A percentile compares a stretch with the other conserved stretches of the same genome.
Conservation (phyloP, 2,113 vertebrate genomes). For the Poecile atricapillus region DNA sequence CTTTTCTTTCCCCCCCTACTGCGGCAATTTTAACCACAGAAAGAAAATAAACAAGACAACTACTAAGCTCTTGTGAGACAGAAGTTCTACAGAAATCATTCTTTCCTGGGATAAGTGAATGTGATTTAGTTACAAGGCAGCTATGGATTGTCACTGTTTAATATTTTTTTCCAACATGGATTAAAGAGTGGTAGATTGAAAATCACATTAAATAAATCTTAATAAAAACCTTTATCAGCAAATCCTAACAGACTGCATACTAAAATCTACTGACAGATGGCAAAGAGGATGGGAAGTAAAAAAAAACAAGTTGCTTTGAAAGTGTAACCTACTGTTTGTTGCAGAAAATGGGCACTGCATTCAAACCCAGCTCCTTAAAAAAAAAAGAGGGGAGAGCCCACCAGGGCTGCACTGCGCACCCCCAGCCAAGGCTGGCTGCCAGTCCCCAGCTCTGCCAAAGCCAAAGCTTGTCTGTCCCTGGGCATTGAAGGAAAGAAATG, state of each 20-base stretch:
- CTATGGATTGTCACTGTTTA: not conserved
- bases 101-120: not conserved
- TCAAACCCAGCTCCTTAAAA: not conserved
- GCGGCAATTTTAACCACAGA: slow-evolving; percentile 28
- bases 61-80: slow-evolving; percentile 28
- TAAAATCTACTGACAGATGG: slow-evolving; percentile 46
- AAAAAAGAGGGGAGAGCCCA: not conserved
- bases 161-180: slow-evolving; percentile 14
- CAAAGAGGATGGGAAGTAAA: slow-evolving; percentile 24
- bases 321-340: not conserved
- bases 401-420: rapidly evolving
- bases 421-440: not conserved
- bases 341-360: not conserved
- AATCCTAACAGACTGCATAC: slow-evolving; percentile 13
- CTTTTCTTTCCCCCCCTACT: not conserved
- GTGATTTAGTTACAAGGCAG: slow-evolving; percentile 9
- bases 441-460: not conserved
- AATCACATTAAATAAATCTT: slow-evolving; percentile 52
- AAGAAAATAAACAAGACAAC: slow-evolving; percentile 15
- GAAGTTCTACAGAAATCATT: slow-evolving; percentile 26
- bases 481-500: not conserved
- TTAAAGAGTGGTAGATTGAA: slow-evolving; percentile 28
- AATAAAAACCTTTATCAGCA: slow-evolving; percentile 41
- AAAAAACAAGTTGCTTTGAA: not conserved
- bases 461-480: not conserved